Conservation (phyloP, 1,140 invertebrate species). For the Drosophila punjabiensis region DNA sequence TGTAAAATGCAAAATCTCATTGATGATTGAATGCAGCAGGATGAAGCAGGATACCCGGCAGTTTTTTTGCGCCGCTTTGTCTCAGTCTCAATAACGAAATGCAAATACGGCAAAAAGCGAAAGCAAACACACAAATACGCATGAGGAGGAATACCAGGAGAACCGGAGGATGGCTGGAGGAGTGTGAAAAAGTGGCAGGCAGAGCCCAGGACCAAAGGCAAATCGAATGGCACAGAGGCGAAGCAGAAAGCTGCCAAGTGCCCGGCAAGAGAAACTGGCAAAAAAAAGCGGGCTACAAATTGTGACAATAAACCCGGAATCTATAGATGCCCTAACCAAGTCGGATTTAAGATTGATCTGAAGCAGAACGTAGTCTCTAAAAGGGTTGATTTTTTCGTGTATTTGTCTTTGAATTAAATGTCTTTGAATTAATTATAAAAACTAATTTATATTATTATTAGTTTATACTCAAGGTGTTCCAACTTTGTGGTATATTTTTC, state of each 20-base stretch:
- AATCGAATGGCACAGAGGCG: constrained; percentile 57
- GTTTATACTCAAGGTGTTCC: background rate
- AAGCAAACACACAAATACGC: constrained; percentile 80
- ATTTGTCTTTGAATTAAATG: too few relatives aligned
- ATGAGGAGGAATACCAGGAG: constrained; percentile 29
- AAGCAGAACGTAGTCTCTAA: background rate
- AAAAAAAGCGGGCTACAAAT: constrained; percentile 42
- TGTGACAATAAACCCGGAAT: constrained; percentile 19
- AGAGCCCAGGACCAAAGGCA: constrained; percentile 41
- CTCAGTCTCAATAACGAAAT: constrained; percentile 84
- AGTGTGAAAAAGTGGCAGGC: constrained; percentile 19
- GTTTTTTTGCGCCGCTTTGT: constrained; percentile 62
- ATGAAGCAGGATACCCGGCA: constrained; percentile 33
- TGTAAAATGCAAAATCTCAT: constrained; percentile 81
- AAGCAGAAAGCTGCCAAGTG: constrained; percentile 70
- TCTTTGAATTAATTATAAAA: too few relatives aligned
- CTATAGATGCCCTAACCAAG: constrained; percentile 29
- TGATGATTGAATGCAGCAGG: constrained; percentile 75
- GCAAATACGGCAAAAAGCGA: constrained; percentile 80
- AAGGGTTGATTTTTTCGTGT: background rate
- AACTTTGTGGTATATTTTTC: too few relatives aligned
- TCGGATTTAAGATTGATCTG: constrained; percentile 4
- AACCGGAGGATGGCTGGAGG: background rate
- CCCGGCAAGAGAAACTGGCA: constrained; percentile 31
- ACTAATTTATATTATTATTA: background rate